A percentile compares a stretch with the other conserved stretches of the same genome.
These are phyloP conservation scores for Oreochromis niloticus DNA, from an alignment of 2,113 vertebrate genomes.

Conservation along the genomic window DNA sequence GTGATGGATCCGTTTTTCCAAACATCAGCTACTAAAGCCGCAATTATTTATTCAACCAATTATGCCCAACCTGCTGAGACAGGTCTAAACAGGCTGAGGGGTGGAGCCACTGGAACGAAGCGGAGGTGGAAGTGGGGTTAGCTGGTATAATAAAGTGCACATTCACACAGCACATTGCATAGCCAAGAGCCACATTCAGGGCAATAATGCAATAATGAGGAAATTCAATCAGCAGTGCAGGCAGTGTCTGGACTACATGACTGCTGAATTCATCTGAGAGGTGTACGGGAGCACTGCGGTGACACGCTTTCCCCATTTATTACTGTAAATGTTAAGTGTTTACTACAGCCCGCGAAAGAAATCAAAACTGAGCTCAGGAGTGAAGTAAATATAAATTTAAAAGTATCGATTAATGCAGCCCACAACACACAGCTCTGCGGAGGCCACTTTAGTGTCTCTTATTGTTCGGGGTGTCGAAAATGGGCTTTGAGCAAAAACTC, in stretches of 20 bases:
- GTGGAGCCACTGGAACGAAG: background rate
- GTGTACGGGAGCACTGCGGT: background rate
- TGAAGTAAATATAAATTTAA: constrained; percentile 7
- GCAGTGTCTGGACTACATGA: constrained; percentile 14
- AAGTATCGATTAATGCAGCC: background rate
- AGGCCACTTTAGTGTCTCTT: background rate
- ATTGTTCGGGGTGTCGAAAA: constrained; percentile 9
- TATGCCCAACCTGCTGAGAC: constrained; percentile 39
- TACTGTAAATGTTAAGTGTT: background rate
- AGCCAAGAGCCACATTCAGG: constrained; percentile 37
- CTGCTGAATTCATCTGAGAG: constrained; percentile 3
- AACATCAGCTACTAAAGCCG: background rate
- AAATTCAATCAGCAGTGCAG: constrained; percentile 48
- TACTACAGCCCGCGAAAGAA: background rate
- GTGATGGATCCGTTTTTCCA: background rate
- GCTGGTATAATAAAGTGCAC: constrained; percentile 28
- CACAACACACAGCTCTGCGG: background rate
- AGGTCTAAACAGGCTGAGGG: constrained; percentile 1
- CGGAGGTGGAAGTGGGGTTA: background rate
- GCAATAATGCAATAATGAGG: constrained; percentile 47
- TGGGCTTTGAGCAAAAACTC: background rate
- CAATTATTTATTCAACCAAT: constrained; percentile 30
- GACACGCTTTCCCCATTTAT: background rate
- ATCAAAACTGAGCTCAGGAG: background rate
- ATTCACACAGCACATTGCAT: constrained; percentile 22